These are phyloP conservation scores for Muscicapa striata DNA, from an alignment of 2,797 vertebrate species.

Conservation along the genomic window DNA sequence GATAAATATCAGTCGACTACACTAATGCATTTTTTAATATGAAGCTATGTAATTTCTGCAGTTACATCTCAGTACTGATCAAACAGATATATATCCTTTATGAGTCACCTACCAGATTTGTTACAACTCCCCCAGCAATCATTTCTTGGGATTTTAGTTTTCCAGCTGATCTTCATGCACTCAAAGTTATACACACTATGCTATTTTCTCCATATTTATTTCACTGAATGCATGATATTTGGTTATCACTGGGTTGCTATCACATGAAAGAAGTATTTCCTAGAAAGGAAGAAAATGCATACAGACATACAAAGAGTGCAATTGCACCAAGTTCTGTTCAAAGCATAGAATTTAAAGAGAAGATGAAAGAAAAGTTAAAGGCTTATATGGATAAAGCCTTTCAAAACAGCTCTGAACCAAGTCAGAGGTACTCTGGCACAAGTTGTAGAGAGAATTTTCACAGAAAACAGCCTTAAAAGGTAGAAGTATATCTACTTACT, in stretches of 20 bases:
- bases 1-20: not conserved
- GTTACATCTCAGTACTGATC: not conserved
- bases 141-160: not conserved
- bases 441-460: not conserved
- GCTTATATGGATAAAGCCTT: conserved; percentile 9
- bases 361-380: not conserved
- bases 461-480: conserved; percentile 50
- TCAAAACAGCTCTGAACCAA: not conserved
- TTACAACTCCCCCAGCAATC: not conserved
- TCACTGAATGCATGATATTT: not conserved
- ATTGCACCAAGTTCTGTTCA: not conserved
- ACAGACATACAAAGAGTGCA: not conserved
- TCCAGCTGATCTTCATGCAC: not conserved
- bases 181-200: not conserved
- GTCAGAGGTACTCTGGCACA: not conserved
- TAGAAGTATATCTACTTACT: not conserved
- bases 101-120: not conserved
- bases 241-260: not conserved
- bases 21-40: not conserved
- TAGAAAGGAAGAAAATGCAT: not conserved
- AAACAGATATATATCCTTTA: not conserved
- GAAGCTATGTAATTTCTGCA: not conserved
- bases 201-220: not conserved
- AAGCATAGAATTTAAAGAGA: not conserved
- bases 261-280: not conserved